A percentile compares a stretch with the other conserved stretches of the same genome.
Conservation (phyloP, 1,140 invertebrate species). For the Phymorhynchus buccinoides region DNA sequence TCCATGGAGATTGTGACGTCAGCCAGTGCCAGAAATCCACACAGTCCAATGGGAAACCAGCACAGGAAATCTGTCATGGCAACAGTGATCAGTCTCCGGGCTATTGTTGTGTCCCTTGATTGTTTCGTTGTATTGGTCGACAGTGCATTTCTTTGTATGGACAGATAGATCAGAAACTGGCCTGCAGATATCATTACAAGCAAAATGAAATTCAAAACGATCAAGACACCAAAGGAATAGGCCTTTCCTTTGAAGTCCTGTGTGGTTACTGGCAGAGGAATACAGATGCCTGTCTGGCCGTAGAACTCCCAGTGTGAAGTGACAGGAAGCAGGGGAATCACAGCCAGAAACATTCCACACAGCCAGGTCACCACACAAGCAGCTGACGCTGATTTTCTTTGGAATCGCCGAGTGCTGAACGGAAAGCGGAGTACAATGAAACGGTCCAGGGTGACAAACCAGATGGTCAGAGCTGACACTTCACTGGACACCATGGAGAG, state of each 20-base stretch:
- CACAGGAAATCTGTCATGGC: conserved; percentile 42
- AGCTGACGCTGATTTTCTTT: not conserved
- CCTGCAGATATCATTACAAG: conserved; percentile 48
- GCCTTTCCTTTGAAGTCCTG: conserved; percentile 40
- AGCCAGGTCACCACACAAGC: conserved; percentile 35
- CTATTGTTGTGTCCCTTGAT: conserved; percentile 35
- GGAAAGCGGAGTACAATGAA: conserved; percentile 39
- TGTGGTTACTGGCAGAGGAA: conserved; percentile 49
- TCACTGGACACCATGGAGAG: conserved; percentile 58
- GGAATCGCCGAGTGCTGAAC: not conserved
- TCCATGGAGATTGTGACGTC: conserved; percentile 47
- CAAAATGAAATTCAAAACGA: conserved; percentile 49
- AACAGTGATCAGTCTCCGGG: conserved; percentile 42
- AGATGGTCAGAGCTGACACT: conserved; percentile 59
- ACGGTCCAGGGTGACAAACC: conserved; percentile 53
- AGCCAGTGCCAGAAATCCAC: conserved; percentile 41
- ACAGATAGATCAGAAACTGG: conserved; percentile 37
- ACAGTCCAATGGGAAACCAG: conserved; percentile 34
- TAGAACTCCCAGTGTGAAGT: conserved; percentile 48
- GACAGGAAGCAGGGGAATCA: conserved; percentile 38
- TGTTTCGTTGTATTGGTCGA: not conserved
- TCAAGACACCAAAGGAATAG: conserved; percentile 50
- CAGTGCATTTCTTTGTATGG: conserved; percentile 30
- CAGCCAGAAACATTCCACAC: conserved; percentile 33
- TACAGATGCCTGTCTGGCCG: conserved; percentile 47